Percentiles rank a stretch among this genome's conserved stretches.
These are phyloP conservation scores for Metopolophium dirhodum DNA, from an alignment of 1,140 invertebrate species.

Conservation along the genomic window DNA sequence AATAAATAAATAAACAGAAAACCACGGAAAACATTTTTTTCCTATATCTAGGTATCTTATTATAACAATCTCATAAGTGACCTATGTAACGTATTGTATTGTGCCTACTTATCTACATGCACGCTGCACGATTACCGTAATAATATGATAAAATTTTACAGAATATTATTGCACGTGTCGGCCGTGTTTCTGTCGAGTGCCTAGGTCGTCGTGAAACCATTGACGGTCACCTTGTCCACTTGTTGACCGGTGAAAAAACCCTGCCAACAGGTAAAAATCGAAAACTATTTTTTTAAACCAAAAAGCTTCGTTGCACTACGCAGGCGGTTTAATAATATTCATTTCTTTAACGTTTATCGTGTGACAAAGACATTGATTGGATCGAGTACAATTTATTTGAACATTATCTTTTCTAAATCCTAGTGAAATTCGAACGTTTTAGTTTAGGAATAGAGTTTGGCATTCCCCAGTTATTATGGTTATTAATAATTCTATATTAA, in stretches of 20 bases:
- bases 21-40: background rate
- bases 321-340: background rate
- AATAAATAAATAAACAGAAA: background rate
- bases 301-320: background rate
- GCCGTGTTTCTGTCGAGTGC: background rate
- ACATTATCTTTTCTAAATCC: no score
- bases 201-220: background rate
- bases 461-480: no score
- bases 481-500: no score
- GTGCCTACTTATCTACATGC: background rate
- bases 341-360: no score
- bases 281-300: background rate
- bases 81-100: no score
- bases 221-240: background rate
- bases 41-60: no score
- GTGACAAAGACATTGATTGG: no score
- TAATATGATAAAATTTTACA: background rate
- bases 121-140: background rate
- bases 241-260: background rate
- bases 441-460: no score
- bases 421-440: no score
- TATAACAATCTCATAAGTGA: no score
- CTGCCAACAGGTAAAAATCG: background rate
- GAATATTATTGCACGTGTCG: background rate
- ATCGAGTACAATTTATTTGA: no score